Evolutionary conservation across 2,888 invertebrate species (phyloP), one percentile per base, ranked within the genome.

Genomic region (Conops quadrifasciatus): DNA sequence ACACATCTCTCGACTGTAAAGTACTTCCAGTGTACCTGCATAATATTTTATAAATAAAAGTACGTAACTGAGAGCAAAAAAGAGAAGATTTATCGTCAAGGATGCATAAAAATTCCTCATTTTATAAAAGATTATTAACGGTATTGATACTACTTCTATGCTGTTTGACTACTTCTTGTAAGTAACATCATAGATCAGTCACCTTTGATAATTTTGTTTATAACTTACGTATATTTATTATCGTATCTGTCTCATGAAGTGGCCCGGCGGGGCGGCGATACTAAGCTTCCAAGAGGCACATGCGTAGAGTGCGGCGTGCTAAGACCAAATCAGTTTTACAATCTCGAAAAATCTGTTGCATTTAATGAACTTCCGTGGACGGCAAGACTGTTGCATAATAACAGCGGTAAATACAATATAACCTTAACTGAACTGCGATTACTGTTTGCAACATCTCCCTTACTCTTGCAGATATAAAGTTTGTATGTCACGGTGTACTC

Each of bases 311-410:
- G 63, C 26, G 63, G 63, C 16, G 15, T 26, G 13, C 21, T 63
- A 21, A 63, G 45, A 7, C 63, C 63, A 15, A 45, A 63, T 47
- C 63, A 47, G 19, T 47, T 63, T 9, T 63, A 63, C 16, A 63
- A 63, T 47, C 24, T 63, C 26, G 47, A 63, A 26, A 63, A 63
- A 16, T 11, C 45, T 9, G 47, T 24, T 45, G 63, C 43, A 16
- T 16, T 45, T 45, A 45, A 63, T 47, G 63, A 63, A 47, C 45
- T 63, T 63, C 63, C 63, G 3, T 63, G 63, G 63, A 63, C 45
- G 63, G 63, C 63, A 9, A 26, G 47, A 26, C 63, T 63, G 21
- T 45, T 43, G 9, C 45, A 63, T 24, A 63, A 63, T 26, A 4
- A 43, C 45, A 43, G 45, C 45, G 45, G 45, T 43, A 43, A 11